Base-by-base conservation (phyloP, 30 jellyfish, hydroid and myxozoan genomes). In the Hydractinia echinata region DNA sequence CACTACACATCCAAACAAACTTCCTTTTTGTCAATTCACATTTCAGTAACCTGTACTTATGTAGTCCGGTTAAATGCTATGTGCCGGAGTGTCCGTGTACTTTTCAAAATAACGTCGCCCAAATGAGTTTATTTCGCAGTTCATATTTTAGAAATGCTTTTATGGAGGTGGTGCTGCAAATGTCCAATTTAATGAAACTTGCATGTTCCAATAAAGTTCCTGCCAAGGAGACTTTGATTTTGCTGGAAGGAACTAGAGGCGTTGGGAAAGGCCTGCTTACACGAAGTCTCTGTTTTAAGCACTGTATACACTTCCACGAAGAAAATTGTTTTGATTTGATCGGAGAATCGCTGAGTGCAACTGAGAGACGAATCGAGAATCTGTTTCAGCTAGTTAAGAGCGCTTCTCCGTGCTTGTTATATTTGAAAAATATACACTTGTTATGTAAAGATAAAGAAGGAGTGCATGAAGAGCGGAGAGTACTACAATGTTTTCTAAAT, bases 341-440 rank as follows among this genome's bases (percentile, higher is more conserved):
- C 11, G 94, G 96, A 5, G 99, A 93, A 20, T 87, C 99, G 5
- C 50, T 93, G 4, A 94, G 91, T 8, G 96, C 96, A 52, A 53
- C 96, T 54, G 99, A 93, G 73, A 90, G 88, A 66, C 87, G 95
- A n/a, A 72, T 93, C 10, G 88, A 84, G 49, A 73, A 74, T 50
- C 4, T 82, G 7, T 84, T 93, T 76, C 52, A 58, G 21, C 68
- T 73, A 50, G 95, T 94, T n/a, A 51, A 56, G 5, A 71, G 79
- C 64, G 74, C 60, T 72, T 77, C 94, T 0, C 99, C 99, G 1
- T 87, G 96, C 53, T 64, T 93, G 68, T 64, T 93, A 4, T 84
- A 87, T 54, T 81, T 93, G 55, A 83, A 85, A 54, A 87, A 93
- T 67, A 67, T 87, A 61, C 94, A 87, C 79, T 79, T 83, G 4